Evolutionary conservation across 2,113 vertebrate species (phyloP).

Genomic region (Myotis yumanensis): DNA sequence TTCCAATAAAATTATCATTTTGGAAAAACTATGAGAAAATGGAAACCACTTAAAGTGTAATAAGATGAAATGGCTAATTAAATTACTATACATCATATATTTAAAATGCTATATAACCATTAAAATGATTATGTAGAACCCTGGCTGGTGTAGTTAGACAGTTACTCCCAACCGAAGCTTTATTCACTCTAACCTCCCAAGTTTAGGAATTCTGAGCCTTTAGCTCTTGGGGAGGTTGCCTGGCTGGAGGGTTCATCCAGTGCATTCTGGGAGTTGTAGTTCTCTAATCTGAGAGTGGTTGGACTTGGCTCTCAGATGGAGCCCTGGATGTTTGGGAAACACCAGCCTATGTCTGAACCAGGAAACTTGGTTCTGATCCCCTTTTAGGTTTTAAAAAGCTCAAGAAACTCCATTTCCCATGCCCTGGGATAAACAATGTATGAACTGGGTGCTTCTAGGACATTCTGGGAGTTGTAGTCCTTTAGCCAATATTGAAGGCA

Average conservation of each 20-base stretch:
- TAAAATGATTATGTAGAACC: background rate
- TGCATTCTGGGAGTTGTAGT: conserved; percentile 57
- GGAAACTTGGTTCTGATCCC: background rate
- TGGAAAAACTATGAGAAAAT: background rate
- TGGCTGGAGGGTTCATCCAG: background rate
- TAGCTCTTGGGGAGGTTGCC: background rate
- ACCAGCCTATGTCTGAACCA: background rate
- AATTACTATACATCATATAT: background rate
- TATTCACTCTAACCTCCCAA: background rate
- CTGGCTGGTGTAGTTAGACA: too few species aligned
- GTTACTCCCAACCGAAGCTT: background rate
- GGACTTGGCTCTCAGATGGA: background rate
- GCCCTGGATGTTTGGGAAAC: background rate
- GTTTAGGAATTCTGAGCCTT: background rate
- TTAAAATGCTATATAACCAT: background rate
- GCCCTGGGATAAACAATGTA: background rate
- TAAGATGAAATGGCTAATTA: background rate
- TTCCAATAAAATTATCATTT: background rate
- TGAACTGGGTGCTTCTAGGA: background rate
- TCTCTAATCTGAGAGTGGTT: background rate
- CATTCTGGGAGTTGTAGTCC: conserved; percentile 35
- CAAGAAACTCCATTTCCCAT: background rate
- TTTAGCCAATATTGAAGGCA: background rate
- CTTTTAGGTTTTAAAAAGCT: background rate
- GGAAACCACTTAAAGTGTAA: background rate